phyloP scores from a whole-genome alignment of 2,113 vertebrate genomes.

The Chascanopsetta lugubris region DNA sequence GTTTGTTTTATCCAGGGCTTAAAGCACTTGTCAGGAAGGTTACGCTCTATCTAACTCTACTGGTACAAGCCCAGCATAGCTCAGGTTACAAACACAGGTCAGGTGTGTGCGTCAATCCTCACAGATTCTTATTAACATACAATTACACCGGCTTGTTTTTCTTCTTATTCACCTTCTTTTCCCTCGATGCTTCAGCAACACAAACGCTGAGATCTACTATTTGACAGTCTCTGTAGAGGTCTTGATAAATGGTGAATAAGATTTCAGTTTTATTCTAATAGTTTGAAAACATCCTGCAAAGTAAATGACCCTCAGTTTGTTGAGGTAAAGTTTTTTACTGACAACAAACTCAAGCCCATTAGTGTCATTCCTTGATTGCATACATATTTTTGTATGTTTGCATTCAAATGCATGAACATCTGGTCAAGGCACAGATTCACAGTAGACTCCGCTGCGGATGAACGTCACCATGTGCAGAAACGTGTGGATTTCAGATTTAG shows the following conservation, averaged over 20 bases:
- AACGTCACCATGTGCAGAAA: slow-evolving; percentile 20
- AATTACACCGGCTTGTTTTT: slow-evolving; percentile 11
- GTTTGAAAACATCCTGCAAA: not conserved
- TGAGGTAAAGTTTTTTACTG: not conserved
- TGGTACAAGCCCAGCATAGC: slow-evolving; percentile 54
- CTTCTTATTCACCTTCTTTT: no score
- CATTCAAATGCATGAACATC: slow-evolving; percentile 23
- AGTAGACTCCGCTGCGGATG: not conserved
- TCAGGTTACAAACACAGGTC: slow-evolving; percentile 76
- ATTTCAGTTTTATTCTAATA: not conserved
- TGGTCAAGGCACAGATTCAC: not conserved
- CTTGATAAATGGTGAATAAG: not conserved
- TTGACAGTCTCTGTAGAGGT: not conserved
- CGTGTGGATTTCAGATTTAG: slow-evolving; percentile 37
- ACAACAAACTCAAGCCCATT: not conserved
- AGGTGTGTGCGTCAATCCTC: slow-evolving; percentile 60
- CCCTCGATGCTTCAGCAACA: not conserved
- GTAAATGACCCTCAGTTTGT: not conserved
- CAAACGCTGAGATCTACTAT: not conserved
- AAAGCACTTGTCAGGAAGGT: no score
- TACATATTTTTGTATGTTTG: not conserved
- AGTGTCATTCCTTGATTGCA: not conserved
- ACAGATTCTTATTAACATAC: slow-evolving; percentile 16
- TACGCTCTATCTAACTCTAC: slow-evolving; percentile 66
- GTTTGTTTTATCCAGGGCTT: no score